phyloP scores from a whole-genome alignment of 2,888 invertebrate genomes.

The Andrena haemorrhoa region DNA sequence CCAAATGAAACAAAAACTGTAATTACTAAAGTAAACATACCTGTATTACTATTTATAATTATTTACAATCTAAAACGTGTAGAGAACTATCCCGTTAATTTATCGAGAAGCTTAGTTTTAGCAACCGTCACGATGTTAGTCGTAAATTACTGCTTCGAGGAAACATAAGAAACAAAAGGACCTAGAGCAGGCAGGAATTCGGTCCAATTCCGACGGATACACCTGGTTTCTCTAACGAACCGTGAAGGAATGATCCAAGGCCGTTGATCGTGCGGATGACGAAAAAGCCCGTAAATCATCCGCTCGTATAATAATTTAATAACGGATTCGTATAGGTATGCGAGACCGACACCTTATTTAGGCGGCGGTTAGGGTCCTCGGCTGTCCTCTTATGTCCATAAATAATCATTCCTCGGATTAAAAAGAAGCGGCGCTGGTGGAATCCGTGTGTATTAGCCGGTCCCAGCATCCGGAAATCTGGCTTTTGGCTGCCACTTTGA shows the following conservation, averaged over 20 bases:
- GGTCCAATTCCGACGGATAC: conserved; percentile 62
- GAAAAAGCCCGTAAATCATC: conserved; percentile 80
- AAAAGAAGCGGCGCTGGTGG: conserved; percentile 64
- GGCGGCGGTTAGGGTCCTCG: conserved; percentile 68
- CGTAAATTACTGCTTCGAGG: conserved; percentile 36
- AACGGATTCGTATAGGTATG: conserved; percentile 72
- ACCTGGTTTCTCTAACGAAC: conserved; percentile 61
- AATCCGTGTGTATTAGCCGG: conserved; percentile 56
- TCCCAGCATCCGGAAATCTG: conserved; percentile 63
- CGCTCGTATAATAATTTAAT: conserved; percentile 81
- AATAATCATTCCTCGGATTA: conserved; percentile 81
- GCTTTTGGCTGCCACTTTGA: conserved; percentile 59
- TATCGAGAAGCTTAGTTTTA: neutral
- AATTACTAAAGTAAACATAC: no score
- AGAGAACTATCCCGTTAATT: no score
- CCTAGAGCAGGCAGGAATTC: conserved; percentile 15
- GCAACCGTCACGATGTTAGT: neutral
- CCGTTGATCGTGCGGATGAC: conserved; percentile 71
- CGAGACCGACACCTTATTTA: conserved; percentile 71
- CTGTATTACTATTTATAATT: no score
- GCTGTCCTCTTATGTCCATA: conserved; percentile 79
- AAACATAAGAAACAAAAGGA: conserved; percentile 18
- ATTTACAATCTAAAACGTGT: no score
- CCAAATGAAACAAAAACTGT: no score
- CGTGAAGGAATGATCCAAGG: conserved; percentile 56